Percentiles rank a stretch among this genome's conserved stretches.
Evolutionary conservation across 2,888 invertebrate species (phyloP).

Genomic region (Neelides folsomi): DNA sequence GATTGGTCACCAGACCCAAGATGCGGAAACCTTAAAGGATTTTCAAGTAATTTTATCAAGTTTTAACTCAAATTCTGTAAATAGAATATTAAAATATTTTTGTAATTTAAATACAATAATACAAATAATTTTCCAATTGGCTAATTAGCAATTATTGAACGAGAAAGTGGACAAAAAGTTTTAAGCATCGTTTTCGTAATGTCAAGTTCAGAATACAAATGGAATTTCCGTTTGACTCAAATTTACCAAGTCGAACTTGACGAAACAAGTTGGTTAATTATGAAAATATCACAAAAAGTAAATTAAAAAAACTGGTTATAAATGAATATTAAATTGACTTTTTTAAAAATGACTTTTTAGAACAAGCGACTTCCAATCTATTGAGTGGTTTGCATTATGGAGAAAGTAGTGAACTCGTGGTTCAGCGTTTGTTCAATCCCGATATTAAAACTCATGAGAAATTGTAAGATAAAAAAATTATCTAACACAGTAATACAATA

Average conservation of each 20-base stretch:
- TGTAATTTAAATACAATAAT: neutral
- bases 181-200: constrained; percentile 21
- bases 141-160: constrained; percentile 18
- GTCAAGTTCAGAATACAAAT: constrained; percentile 21
- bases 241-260: constrained; percentile 16
- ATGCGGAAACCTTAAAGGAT: constrained; percentile 24
- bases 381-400: too few relatives aligned
- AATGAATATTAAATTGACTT: too few relatives aligned
- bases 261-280: constrained; percentile 9
- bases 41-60: constrained; percentile 14
- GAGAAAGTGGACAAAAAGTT: constrained; percentile 16
- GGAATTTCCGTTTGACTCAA: constrained; percentile 20
- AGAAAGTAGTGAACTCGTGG: too few relatives aligned
- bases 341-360: neutral
- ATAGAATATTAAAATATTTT: neutral
- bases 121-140: neutral
- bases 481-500: too few relatives aligned
- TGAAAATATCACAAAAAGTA: neutral
- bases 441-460: too few relatives aligned
- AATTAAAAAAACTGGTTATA: too few relatives aligned
- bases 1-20: constrained; percentile 22
- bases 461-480: too few relatives aligned
- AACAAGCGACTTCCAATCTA: neutral
- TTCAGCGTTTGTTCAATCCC: too few relatives aligned
- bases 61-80: neutral